phyloP scores from a whole-genome alignment of 2,797 vertebrate species.

The Lophius americanus region DNA sequence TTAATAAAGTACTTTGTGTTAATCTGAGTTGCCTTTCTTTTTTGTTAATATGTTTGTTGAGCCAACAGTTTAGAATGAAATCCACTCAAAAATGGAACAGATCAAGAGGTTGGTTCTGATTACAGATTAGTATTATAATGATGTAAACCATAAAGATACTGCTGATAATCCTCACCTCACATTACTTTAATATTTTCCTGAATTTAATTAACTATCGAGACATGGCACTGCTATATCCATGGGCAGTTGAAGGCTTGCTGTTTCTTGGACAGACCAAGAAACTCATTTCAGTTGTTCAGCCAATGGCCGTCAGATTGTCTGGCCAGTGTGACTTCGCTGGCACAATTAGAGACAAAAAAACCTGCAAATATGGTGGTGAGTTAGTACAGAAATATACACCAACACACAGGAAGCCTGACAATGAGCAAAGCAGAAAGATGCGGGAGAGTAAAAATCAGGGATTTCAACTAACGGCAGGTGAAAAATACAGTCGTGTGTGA shows the following conservation, averaged over 20 bases:
- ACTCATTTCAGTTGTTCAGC: constrained; percentile 51
- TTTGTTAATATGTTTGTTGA: too few relatives aligned
- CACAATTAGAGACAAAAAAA: constrained; percentile 36
- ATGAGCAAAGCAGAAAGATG: constrained; percentile 61
- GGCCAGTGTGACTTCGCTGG: constrained; percentile 53
- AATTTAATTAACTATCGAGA: constrained; percentile 1
- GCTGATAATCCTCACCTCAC: too few relatives aligned
- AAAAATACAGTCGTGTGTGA: constrained; percentile 40
- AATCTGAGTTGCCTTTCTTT: too few relatives aligned
- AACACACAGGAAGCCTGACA: constrained; percentile 62
- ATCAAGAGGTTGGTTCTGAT: too few relatives aligned
- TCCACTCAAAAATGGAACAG: too few relatives aligned
- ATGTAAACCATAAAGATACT: too few relatives aligned
- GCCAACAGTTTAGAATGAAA: too few relatives aligned
- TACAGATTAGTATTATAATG: too few relatives aligned
- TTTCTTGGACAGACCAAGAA: constrained; percentile 43
- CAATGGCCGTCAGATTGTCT: constrained; percentile 59
- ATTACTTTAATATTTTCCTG: neutral
- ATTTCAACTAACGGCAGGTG: constrained; percentile 46
- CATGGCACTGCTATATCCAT: constrained; percentile 6
- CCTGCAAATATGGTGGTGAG: constrained; percentile 38
- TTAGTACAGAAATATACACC: constrained; percentile 51
- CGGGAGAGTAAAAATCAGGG: constrained; percentile 51
- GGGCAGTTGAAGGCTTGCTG: constrained; percentile 44
- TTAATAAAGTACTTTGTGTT: too few relatives aligned